These are phyloP conservation scores for Hyles vespertilio DNA, from an alignment of 1,140 invertebrate species.

Conservation along the genomic window DNA sequence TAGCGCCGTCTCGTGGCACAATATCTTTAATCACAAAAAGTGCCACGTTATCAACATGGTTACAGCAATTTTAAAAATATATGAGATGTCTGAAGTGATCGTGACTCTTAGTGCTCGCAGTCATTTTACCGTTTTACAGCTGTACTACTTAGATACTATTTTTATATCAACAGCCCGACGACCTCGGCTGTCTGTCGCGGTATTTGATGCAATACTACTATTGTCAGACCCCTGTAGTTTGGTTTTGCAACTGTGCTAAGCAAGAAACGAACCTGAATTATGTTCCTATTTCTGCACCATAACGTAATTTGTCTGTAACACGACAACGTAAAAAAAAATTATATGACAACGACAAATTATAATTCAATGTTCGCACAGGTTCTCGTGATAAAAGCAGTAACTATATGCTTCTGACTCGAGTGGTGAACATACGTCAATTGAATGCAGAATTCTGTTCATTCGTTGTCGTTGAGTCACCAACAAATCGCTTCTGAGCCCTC, in stretches of 20 bases:
- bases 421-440: conserved; percentile 34
- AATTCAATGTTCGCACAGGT: conserved; percentile 26
- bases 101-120: conserved; percentile 17
- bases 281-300: conserved; percentile 10
- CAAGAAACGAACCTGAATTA: conserved; percentile 22
- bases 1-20: no score
- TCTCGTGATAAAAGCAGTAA: conserved; percentile 33
- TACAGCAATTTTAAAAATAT: conserved; percentile 22
- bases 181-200: conserved; percentile 28
- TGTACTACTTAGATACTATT: conserved; percentile 24
- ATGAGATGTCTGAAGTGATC: conserved; percentile 14
- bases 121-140: conserved; percentile 25
- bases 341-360: conserved; percentile 22
- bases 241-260: conserved; percentile 20
- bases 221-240: conserved; percentile 25
- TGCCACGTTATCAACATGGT: conserved; percentile 4
- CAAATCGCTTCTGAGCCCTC: conserved; percentile 37
- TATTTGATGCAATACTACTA: conserved; percentile 30
- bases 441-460: conserved; percentile 59
- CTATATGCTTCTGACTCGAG: conserved; percentile 37
- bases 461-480: conserved; percentile 53
- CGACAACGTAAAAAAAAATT: not conserved
- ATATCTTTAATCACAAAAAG: not conserved
- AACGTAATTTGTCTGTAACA: conserved; percentile 9
- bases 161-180: conserved; percentile 26